These are phyloP conservation scores for Phymastichus coffea DNA, from an alignment of 1,140 invertebrate species.

Conservation along the genomic window DNA sequence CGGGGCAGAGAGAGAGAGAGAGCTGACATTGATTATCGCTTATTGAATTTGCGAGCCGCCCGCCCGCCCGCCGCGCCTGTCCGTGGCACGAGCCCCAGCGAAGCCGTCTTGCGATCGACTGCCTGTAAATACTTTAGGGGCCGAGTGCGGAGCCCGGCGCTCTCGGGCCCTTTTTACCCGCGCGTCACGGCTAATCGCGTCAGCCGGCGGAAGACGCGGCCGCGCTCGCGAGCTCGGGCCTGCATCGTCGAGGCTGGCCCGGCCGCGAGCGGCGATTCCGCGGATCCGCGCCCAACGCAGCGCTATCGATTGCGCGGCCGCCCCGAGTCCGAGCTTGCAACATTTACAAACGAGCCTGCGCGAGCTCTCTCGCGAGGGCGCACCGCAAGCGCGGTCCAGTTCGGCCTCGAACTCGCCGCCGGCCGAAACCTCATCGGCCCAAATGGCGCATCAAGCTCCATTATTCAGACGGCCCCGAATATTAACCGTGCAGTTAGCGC, in stretches of 20 bases:
- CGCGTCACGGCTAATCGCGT: background rate
- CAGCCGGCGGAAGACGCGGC: too few species aligned
- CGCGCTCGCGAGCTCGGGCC: too few species aligned
- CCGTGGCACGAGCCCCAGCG: conserved; percentile 41
- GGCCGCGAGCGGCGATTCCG: too few species aligned
- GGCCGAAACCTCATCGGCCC: conserved; percentile 56
- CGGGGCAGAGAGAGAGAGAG: too few species aligned
- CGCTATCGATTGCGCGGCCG: too few species aligned
- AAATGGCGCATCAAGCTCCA: conserved; percentile 58
- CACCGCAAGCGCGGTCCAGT: conserved; percentile 46
- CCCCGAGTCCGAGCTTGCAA: too few species aligned
- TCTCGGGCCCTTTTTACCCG: conserved; percentile 1
- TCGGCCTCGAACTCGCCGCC: conserved; percentile 49
- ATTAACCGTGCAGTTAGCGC: conserved; percentile 58
- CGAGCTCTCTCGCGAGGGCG: conserved; percentile 24
- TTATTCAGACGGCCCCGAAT: conserved; percentile 55
- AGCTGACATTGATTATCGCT: conserved; percentile 56
- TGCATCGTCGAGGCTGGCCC: too few species aligned
- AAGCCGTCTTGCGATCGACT: conserved; percentile 32
- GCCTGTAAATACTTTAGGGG: conserved; percentile 26
- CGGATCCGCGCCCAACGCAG: too few species aligned
- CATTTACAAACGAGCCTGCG: conserved; percentile 50
- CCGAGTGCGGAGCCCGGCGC: conserved; percentile 21
- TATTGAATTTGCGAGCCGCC: conserved; percentile 52
- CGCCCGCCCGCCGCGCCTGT: conserved; percentile 34